Evolutionary conservation across 2,113 vertebrate genomes (phyloP).

Genomic region (Tetrax tetrax): DNA sequence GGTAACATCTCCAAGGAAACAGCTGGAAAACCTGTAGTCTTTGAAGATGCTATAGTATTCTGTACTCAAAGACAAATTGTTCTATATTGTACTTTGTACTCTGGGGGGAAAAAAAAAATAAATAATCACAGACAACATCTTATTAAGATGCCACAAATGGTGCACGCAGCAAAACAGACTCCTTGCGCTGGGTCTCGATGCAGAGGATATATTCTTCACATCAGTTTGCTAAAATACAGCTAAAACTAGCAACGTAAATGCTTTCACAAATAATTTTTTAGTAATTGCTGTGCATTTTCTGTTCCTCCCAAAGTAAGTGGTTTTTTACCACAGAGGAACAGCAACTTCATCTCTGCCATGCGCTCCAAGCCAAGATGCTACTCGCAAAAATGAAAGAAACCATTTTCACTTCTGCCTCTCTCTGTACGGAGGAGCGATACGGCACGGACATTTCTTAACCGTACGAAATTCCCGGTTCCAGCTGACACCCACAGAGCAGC

Average conservation of each 20-base stretch:
- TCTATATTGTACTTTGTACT: background rate
- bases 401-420: background rate
- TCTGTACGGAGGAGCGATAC: fast-evolving
- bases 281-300: background rate
- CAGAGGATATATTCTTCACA: background rate
- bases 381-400: background rate
- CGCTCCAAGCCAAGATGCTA: background rate
- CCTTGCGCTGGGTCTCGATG: background rate
- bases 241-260: background rate
- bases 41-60: background rate
- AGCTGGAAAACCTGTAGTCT: conserved; percentile 1
- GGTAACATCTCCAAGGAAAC: conserved; percentile 36
- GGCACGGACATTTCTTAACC: fast-evolving
- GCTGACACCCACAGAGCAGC: background rate
- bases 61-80: background rate
- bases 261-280: background rate
- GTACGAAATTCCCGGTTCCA: background rate
- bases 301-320: background rate
- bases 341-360: background rate
- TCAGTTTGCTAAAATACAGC: background rate
- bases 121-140: background rate
- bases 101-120: background rate
- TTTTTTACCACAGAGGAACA: background rate
- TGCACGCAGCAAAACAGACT: background rate
- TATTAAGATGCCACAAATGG: background rate